phyloP scores from a whole-genome alignment of 2,113 vertebrate species.

The Athene noctua region DNA sequence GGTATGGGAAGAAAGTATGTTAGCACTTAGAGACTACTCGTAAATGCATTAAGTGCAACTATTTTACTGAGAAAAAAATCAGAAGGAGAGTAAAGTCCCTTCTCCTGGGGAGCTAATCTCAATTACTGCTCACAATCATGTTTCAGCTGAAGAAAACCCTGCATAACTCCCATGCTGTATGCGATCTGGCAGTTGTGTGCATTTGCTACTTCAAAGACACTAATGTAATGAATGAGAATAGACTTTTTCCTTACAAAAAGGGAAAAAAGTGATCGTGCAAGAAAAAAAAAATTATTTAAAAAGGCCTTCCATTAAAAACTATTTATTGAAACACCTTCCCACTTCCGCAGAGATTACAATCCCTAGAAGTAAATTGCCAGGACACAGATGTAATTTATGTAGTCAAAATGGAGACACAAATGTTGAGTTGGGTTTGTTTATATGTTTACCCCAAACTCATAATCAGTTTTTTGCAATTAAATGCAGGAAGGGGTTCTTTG shows the following conservation, averaged over 20 bases:
- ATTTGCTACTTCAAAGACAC: neutral
- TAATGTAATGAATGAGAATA: neutral
- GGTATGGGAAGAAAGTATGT: neutral
- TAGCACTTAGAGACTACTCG: neutral
- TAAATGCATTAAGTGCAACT: constrained; percentile 1
- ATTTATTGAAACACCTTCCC: neutral
- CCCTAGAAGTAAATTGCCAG: neutral
- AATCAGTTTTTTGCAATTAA: neutral
- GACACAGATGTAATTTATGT: neutral
- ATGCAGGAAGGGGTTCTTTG: neutral
- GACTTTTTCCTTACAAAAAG: neutral
- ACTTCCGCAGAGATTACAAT: neutral
- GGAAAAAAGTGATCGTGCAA: neutral
- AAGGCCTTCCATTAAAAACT: neutral
- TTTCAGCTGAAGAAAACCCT: neutral
- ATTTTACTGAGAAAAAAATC: neutral
- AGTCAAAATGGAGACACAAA: neutral
- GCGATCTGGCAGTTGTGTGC: neutral
- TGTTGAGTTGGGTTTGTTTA: neutral
- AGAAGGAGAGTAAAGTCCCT: neutral
- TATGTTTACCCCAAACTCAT: neutral
- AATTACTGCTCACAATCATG: neutral
- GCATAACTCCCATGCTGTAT: neutral
- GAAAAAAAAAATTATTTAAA: neutral
- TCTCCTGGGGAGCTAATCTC: neutral